phyloP scores from a whole-genome alignment of 2,797 vertebrate species.

The Ptychobarbus kaznakovi region DNA sequence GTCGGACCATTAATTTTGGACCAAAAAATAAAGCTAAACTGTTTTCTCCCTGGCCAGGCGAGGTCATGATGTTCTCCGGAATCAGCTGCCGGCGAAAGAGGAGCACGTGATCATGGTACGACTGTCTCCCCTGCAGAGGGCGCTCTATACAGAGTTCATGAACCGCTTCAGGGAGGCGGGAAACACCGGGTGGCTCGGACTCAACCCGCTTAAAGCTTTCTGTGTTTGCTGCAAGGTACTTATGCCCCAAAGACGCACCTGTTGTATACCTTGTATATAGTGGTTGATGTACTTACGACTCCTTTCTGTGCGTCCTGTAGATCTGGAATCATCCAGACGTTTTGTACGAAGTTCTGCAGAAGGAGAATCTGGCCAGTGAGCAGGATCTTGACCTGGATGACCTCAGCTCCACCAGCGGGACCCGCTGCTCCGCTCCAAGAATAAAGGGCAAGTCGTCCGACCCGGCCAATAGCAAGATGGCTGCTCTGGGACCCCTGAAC shows the following conservation, averaged over 20 bases:
- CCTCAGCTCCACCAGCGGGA: slow-evolving; percentile 84
- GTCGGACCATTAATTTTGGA: not conserved
- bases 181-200: slow-evolving; percentile 95
- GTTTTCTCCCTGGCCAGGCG: slow-evolving; percentile 76
- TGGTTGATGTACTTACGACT: not conserved
- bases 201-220: slow-evolving; percentile 98
- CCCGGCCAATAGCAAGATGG: slow-evolving; percentile 88
- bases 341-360: slow-evolving; percentile 93
- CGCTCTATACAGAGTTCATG: slow-evolving; percentile 98
- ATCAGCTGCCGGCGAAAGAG: slow-evolving; percentile 92
- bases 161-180: slow-evolving; percentile 95
- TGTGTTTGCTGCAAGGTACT: slow-evolving; percentile 98
- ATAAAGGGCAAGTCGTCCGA: slow-evolving; percentile 87
- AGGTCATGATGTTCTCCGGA: slow-evolving; percentile 92
- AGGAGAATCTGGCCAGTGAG: slow-evolving; percentile 93
- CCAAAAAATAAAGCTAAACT: not conserved
- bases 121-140: slow-evolving; percentile 92
- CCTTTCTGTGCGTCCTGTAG: slow-evolving; percentile 68
- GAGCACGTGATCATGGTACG: slow-evolving; percentile 96
- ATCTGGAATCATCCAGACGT: slow-evolving; percentile 99
- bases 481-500: slow-evolving; percentile 79
- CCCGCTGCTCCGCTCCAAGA: slow-evolving; percentile 77
- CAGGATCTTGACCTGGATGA: slow-evolving; percentile 97
- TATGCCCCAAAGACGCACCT: not conserved
- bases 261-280: not conserved